Percentiles rank a stretch among this genome's conserved stretches.
phyloP scores from a whole-genome alignment of 2,113 vertebrate genomes.

The Nicator chloris region DNA sequence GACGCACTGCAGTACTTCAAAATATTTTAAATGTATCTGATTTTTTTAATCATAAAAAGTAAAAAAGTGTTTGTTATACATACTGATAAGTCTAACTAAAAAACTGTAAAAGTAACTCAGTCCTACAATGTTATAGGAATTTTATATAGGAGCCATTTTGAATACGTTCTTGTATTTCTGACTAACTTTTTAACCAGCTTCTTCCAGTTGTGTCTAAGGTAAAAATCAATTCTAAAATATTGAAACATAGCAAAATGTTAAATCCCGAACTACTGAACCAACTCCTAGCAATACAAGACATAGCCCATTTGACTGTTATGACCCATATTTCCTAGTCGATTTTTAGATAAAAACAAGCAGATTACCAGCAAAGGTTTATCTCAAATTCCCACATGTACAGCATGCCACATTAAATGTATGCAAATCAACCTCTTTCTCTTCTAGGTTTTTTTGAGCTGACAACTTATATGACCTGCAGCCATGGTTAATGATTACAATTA shows the following conservation, averaged over 20 bases:
- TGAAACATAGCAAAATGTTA: neutral
- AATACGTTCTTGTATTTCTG: neutral
- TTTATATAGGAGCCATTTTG: neutral
- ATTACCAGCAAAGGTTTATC: constrained; percentile 54
- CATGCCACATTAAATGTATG: constrained; percentile 50
- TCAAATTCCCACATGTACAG: constrained; percentile 45
- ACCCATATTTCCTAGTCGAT: neutral
- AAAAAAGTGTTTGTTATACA: neutral
- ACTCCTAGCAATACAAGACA: neutral
- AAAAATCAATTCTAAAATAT: neutral
- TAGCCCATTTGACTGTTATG: neutral
- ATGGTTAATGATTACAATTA: constrained; percentile 63
- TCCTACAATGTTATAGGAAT: neutral
- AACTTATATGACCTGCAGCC: constrained; percentile 59
- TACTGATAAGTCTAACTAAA: neutral
- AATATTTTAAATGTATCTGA: neutral
- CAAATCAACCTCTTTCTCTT: constrained; percentile 41
- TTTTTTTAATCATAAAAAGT: neutral
- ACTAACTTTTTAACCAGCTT: neutral
- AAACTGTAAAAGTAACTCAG: neutral
- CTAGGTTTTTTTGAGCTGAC: constrained; percentile 39
- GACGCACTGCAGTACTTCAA: neutral
- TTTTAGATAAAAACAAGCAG: constrained; percentile 47
- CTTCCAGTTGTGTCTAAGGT: neutral
- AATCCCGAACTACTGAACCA: neutral